phyloP scores from a whole-genome alignment of 2,888 invertebrate genomes.

The Andrena bicolor region DNA sequence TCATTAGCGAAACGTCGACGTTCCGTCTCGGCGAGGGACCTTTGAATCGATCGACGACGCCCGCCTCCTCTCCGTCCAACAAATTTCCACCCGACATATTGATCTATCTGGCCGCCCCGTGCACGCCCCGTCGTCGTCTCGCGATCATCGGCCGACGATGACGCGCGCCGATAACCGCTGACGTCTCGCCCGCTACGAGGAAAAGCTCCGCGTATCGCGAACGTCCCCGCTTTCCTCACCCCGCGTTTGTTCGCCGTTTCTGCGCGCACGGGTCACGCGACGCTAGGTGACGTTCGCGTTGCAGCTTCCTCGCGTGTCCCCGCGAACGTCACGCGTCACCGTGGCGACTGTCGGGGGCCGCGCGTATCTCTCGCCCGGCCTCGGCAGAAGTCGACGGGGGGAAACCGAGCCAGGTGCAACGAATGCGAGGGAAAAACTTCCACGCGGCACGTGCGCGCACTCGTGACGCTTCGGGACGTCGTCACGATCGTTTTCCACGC shows the following conservation, averaged over 20 bases:
- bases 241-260: conserved; percentile 36
- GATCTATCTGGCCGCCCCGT: conserved; percentile 33
- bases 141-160: conserved; percentile 50
- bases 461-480: not conserved
- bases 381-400: not conserved
- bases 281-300: conserved; percentile 61
- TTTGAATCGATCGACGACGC: conserved; percentile 49
- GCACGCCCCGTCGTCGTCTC: conserved; percentile 18
- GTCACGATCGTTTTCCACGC: not conserved
- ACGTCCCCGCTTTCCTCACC: conserved; percentile 25
- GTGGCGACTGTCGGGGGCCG: conserved; percentile 31
- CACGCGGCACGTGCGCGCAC: not conserved
- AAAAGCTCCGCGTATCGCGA: conserved; percentile 26
- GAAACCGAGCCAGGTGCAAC: conserved; percentile 2
- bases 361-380: not conserved
- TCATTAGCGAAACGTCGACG: conserved; percentile 62
- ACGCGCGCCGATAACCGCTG: conserved; percentile 51
- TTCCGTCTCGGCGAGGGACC: conserved; percentile 51
- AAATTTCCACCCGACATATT: conserved; percentile 38
- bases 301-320: conserved; percentile 64
- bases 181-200: conserved; percentile 17
- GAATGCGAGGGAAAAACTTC: not conserved
- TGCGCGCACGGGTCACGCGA: conserved; percentile 67
- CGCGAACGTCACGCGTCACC: conserved; percentile 68
- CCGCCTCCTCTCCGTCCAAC: conserved; percentile 24